Percentiles rank a stretch among this genome's conserved stretches.
Evolutionary conservation across 2,797 vertebrate genomes (phyloP).

Genomic region (Sebastes itinus): DNA sequence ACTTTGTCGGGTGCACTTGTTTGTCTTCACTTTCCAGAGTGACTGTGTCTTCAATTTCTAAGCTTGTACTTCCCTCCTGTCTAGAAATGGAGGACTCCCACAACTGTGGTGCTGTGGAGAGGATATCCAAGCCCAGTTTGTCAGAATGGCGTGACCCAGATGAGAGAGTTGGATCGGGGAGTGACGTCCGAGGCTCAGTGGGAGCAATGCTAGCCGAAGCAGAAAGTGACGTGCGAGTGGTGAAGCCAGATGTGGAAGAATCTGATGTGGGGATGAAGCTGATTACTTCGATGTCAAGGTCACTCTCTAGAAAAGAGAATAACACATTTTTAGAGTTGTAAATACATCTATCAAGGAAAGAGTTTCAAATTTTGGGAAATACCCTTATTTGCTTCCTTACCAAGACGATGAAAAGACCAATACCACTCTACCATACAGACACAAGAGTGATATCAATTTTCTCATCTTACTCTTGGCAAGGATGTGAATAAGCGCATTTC

Average conservation of each 20-base stretch:
- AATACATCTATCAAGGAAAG: not conserved
- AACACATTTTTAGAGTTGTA: not conserved
- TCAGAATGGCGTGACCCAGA: constrained; percentile 19
- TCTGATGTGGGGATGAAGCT: constrained; percentile 28
- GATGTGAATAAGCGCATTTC: not conserved
- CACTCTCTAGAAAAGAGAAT: constrained; percentile 61
- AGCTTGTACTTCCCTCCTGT: constrained; percentile 68
- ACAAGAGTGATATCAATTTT: not conserved
- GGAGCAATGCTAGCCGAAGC: constrained; percentile 1
- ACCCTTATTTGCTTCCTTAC: not conserved
- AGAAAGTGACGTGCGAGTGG: constrained; percentile 13
- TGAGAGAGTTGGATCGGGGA: constrained; percentile 1
- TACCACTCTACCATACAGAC: not conserved
- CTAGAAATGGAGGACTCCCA: constrained; percentile 53
- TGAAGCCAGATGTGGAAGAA: constrained; percentile 10
- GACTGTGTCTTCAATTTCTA: constrained; percentile 57
- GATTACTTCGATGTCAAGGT: not conserved
- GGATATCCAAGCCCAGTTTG: constrained; percentile 11
- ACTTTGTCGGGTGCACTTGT: constrained; percentile 13
- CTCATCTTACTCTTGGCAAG: not conserved
- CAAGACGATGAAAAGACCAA: not conserved
- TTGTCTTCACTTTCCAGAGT: constrained; percentile 52
- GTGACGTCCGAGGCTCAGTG: constrained; percentile 15
- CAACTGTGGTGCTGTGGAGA: constrained; percentile 38
- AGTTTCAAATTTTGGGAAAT: not conserved